phyloP scores from a whole-genome alignment of 1,140 invertebrate species.

The Philotrypesis tridentata region DNA sequence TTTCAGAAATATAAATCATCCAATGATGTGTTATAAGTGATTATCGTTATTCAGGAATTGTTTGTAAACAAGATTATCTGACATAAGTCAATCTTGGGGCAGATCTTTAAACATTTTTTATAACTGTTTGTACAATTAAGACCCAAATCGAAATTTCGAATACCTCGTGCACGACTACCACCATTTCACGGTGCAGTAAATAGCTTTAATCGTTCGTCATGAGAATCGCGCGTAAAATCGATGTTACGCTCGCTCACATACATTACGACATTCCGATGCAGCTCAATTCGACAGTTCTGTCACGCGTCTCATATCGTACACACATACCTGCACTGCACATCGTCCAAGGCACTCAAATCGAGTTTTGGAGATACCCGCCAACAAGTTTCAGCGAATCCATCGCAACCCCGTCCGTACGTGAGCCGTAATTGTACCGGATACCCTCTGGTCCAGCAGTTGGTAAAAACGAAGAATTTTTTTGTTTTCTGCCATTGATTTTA shows the following conservation, averaged over 20 bases:
- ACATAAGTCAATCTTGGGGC: too few relatives aligned
- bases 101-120: too few relatives aligned
- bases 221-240: not conserved
- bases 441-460: too few relatives aligned
- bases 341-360: not conserved
- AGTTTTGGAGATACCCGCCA: not conserved
- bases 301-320: not conserved
- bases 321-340: not conserved
- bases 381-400: not conserved
- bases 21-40: too few relatives aligned
- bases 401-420: not conserved
- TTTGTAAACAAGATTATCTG: too few relatives aligned
- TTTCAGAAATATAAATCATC: too few relatives aligned
- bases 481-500: too few relatives aligned
- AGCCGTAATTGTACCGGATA: not conserved
- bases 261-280: constrained; percentile 9
- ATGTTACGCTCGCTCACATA: not conserved
- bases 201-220: not conserved
- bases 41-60: too few relatives aligned
- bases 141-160: too few relatives aligned
- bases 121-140: too few relatives aligned
- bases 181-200: not conserved
- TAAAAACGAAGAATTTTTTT: not conserved
- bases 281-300: not conserved
- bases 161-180: too few relatives aligned